A percentile compares a stretch with the other conserved stretches of the same genome.
Evolutionary conservation across 1,140 invertebrate species (phyloP).

Genomic region (Luehdorfia chinensis): DNA sequence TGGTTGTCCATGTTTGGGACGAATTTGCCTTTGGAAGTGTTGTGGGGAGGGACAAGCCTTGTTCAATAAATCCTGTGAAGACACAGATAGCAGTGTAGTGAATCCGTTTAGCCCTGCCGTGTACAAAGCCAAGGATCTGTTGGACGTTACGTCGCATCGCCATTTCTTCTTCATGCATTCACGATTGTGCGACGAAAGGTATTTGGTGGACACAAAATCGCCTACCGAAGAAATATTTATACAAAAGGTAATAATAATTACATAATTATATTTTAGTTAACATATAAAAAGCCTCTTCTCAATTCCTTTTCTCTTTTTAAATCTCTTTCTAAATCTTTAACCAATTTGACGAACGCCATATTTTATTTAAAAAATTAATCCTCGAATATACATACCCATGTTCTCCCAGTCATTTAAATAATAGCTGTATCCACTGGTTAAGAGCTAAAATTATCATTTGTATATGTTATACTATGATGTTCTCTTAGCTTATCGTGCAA

Average conservation of each 20-base stretch:
- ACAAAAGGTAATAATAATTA: constrained; percentile 44
- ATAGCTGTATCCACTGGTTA: no score
- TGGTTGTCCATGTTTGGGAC: constrained; percentile 54
- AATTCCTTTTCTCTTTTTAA: no score
- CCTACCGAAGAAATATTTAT: constrained; percentile 42
- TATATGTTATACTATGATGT: no score
- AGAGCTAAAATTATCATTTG: no score
- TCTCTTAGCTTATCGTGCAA: no score
- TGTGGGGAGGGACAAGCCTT: constrained; percentile 35
- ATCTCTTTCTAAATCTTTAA: no score
- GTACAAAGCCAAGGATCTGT: constrained; percentile 33
- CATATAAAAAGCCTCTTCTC: no score
- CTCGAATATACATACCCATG: no score
- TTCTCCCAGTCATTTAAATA: no score
- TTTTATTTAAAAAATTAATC: no score
- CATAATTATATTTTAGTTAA: not conserved
- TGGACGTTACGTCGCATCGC: constrained; percentile 32
- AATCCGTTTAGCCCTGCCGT: constrained; percentile 52
- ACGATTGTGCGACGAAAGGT: constrained; percentile 38
- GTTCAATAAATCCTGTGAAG: constrained; percentile 31
- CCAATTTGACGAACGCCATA: no score
- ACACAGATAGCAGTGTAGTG: constrained; percentile 28
- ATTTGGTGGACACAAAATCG: constrained; percentile 42
- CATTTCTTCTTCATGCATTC: constrained; percentile 52
- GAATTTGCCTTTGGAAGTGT: constrained; percentile 56